Evolutionary conservation across 2,888 invertebrate species (phyloP), one percentile per base, ranked within the genome.

Genomic region (Acleris emargana): DNA sequence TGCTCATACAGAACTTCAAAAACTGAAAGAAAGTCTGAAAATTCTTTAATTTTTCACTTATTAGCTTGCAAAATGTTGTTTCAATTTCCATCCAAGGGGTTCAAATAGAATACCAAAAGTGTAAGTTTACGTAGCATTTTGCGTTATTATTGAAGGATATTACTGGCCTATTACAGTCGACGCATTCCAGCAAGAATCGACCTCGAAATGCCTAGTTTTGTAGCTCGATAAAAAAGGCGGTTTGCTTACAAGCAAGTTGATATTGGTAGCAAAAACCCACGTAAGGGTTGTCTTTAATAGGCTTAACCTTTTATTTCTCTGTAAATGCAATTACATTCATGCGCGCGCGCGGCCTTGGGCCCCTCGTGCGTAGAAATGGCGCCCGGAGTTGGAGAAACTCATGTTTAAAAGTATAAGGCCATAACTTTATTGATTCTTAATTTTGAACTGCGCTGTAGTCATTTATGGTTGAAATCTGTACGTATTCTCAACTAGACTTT

Each of bases 281-380:
- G 67, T 67, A 67, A 73, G 79, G 68, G 73, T 72, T 64, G 68
- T 60, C 73, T 76, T 66, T 88, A 88, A 88, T 87, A 75, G 80
- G 76, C 71, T 81, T 89, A 84, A 89, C 89, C 89, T 90, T 90
- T 89, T 63, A 80, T 83, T 86, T 85, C 83, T 72, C 77, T 76
- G 82, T 83, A 86, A 86, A 79, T 75, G 81, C 77, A 85, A 87
- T 88, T 88, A 86, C 80, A 81, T 76, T 77, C 70, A 76, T 69
- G 74, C 71, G 72, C 77, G 72, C 74, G 72, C 75, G 76, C 75
- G 76, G 79, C 69, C 76, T 76, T 75, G 77, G 75, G 75, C 71
- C 60, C 69, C 72, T 69, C 72, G 70, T 70, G 58, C 69, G 69
- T 72, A 72, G 71, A 67, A 72, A 67, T 70, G 76, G 72, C 69